Conservation (phyloP, 2,113 vertebrate species). For the Petromus typicus region DNA sequence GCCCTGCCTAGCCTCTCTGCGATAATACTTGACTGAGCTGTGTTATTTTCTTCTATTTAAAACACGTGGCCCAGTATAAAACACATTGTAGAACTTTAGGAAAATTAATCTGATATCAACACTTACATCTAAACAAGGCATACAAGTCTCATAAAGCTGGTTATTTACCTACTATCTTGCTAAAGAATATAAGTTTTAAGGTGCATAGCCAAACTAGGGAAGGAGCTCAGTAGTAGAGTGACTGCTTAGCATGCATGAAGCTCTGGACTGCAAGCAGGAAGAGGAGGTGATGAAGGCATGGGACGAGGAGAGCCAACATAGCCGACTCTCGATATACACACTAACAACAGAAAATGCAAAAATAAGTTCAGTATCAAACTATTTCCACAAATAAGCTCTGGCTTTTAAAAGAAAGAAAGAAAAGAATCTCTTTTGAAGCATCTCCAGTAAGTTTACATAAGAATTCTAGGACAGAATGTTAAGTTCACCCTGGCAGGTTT, state of each 20-base stretch:
- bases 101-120: conserved; percentile 5
- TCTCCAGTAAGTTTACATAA: not conserved
- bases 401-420: too few species aligned
- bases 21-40: conserved; percentile 32
- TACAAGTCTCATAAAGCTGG: not conserved
- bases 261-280: not conserved
- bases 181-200: not conserved
- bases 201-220: not conserved
- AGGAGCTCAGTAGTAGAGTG: not conserved
- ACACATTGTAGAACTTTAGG: not conserved
- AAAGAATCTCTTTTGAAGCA: not conserved
- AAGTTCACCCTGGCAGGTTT: not conserved
- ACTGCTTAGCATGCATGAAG: not conserved
- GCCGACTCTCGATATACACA: not conserved
- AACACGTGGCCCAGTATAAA: not conserved
- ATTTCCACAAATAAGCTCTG: not conserved
- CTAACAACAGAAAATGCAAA: not conserved
- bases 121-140: not conserved
- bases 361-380: not conserved
- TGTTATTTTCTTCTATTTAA: not conserved
- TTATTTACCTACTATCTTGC: not conserved
- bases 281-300: not conserved
- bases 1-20: not conserved
- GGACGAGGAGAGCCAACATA: not conserved
- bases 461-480: not conserved